Evolutionary conservation across 1,140 invertebrate genomes (phyloP), one percentile per base, ranked within the genome.

Genomic region (Drosophila sechellia): DNA sequence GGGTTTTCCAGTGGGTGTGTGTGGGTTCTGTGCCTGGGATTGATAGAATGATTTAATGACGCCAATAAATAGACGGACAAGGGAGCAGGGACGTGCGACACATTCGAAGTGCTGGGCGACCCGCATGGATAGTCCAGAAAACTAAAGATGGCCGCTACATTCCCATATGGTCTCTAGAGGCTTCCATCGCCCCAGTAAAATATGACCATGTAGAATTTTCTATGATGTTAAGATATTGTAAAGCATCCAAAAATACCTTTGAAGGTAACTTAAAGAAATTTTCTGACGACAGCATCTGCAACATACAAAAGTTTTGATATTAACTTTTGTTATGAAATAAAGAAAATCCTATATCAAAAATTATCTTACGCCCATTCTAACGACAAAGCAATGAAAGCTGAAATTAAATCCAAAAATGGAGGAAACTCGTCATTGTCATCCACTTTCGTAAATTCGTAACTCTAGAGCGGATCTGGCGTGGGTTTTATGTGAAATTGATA

Each of bases 401-500:
- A 43, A 42, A 13, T 13, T 10, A 34, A 31, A 40, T 49, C 22
- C 22, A 49, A 45, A 8, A 13, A 39, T n/a, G 34, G 34, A 46
- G 43, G 34, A 45, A 46, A 40, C 64, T 5, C 52, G 64, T 49
- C 64, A 69, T 83, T 79, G 66, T 79, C 83, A 86, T 83, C 83
- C 79, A 87, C 83, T 87, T 86, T 86, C 83, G 79, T 49, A 17
- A 1, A 53, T 25, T 27, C 27, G 5, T 27, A 27, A 27, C 5
- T 27, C 27, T 27, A 27, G 27, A 27, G 45, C 56, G 70, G 80
- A 70, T 15, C 70, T 56, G 66, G 66, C 66, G 74, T 65, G 81
- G 65, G 61, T 90, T 90, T 90, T 87, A 84, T 91, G 85, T 78
- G 90, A 90, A 91, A 91, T 91, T 91, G 90, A 91, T 91, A 91